Conservation (phyloP, 64 coral and sea anemone species). For the Catalaphyllia jardinei region DNA sequence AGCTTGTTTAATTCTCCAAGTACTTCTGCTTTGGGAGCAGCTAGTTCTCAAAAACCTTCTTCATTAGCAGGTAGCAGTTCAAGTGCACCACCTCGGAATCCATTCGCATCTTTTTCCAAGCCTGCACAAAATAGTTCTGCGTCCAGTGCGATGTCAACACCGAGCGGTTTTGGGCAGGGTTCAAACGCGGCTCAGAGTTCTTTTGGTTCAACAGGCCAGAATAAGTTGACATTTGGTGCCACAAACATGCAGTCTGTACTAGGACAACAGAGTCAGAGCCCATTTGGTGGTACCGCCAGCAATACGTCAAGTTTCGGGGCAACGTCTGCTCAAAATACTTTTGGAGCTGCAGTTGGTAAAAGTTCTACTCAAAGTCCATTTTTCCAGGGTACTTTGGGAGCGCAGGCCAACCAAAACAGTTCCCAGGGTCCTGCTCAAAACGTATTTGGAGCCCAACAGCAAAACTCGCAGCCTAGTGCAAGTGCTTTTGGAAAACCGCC, state of each 20-base stretch:
- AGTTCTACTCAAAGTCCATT: constrained; percentile 17
- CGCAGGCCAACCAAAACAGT: constrained; percentile 1
- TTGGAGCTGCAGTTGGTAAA: not conserved
- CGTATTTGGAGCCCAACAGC: constrained; percentile 27
- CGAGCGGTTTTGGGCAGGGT: constrained; percentile 10
- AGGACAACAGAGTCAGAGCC: not conserved
- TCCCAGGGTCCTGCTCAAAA: constrained; percentile 2
- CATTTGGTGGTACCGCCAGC: not conserved
- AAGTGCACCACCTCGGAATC: not conserved
- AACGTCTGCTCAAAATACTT: not conserved
- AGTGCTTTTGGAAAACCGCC: constrained; percentile 1
- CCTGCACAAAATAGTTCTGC: not conserved
- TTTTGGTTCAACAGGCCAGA: constrained; percentile 4
- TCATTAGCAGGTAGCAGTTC: not conserved
- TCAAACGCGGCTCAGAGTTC: not conserved
- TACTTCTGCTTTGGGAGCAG: not conserved
- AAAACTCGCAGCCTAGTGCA: not conserved
- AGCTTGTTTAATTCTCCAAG: not conserved
- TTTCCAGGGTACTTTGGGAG: constrained; percentile 22
- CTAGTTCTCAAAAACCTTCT: not conserved
- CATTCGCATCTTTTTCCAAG: not conserved
- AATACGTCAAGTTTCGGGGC: not conserved
- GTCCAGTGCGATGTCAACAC: not conserved
- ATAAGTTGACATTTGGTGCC: not conserved
- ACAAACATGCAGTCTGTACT: constrained; percentile 14